Evolutionary conservation across 2,797 vertebrate species (phyloP), one percentile per base, ranked within the genome.

Genomic region (Macropus fuliginosus): DNA sequence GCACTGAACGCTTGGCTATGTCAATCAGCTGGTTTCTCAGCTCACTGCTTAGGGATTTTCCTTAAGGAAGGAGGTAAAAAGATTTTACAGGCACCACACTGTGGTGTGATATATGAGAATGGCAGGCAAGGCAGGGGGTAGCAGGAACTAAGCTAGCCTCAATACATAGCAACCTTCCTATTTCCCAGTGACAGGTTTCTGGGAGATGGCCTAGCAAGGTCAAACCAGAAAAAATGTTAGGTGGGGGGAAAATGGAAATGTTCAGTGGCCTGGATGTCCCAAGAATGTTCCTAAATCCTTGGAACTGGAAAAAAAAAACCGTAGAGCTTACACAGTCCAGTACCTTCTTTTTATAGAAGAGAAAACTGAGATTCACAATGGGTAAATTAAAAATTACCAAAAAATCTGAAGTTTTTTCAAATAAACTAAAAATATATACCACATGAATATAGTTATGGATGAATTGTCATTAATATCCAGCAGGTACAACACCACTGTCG

Each of bases 41-140:
- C 94, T 95, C 31, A 54, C 54, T 90, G 59, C 34, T 81, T 0
- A 0, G 55, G 95, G 16, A 24, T 91, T 91, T 94, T 92, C 0
- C 0, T 97, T 95, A 27, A 96, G 97, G 97, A 97, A 98, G 97
- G 97, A 98, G 98, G 21, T 97, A 55, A 91, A 98, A 98, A 97
- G 97, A 97, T 93, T 95, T 94, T 95, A 46, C 94, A 50, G 74
- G 74, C 74, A 87, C 40, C 74, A 87, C n/a, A 87, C 74, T 87
- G 74, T 87, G 74, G 74, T 87, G 74, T 87, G 74, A 87, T 87
- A 87, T 50, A 50, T 87, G 74, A 87, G 74, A 87, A 87, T 50
- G 40, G 74, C 74, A 87, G 74, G 74, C 74, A 87, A 87, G 74
- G 74, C 74, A 87, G 74, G 74, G 74, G 21, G 74, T 87, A 87